Percentiles rank a stretch among this genome's conserved stretches.
These are phyloP conservation scores for Dryocosmus kuriphilus DNA, from an alignment of 2,888 invertebrate species.

Conservation along the genomic window DNA sequence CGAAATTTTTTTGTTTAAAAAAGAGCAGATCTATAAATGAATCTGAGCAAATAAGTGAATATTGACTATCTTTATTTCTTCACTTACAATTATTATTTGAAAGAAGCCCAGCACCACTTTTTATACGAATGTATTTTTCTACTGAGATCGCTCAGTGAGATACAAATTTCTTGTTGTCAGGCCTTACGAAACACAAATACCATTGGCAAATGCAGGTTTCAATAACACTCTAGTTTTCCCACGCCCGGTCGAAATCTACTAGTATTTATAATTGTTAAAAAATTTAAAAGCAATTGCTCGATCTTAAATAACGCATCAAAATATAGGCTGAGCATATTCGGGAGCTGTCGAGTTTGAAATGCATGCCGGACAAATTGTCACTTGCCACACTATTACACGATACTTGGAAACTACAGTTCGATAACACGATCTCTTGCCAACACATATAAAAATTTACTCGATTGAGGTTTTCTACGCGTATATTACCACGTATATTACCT, in stretches of 20 bases:
- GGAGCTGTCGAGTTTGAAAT: background rate
- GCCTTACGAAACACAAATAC: constrained; percentile 24
- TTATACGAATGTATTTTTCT: background rate
- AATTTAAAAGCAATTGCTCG: constrained; percentile 1
- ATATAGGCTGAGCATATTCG: background rate
- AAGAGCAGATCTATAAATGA: constrained; percentile 15
- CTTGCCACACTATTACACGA: constrained; percentile 22
- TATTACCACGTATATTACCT: too few relatives aligned
- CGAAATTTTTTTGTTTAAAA: constrained; percentile 22
- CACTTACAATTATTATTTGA: background rate
- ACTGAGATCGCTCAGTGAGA: background rate
- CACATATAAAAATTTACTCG: constrained; percentile 51
- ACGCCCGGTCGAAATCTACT: constrained; percentile 8
- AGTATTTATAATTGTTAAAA: constrained; percentile 30
- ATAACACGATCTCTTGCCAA: constrained; percentile 42
- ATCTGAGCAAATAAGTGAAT: constrained; percentile 8
- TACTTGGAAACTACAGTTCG: constrained; percentile 42
- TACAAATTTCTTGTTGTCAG: constrained; percentile 36
- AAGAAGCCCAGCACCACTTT: constrained; percentile 38
- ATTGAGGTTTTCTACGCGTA: too few relatives aligned
- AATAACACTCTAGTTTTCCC: constrained; percentile 8
- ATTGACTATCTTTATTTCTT: background rate
- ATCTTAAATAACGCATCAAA: constrained; percentile 24
- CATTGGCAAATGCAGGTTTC: constrained; percentile 3
- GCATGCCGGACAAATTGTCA: background rate